Percentiles rank a stretch among this genome's conserved stretches.
Evolutionary conservation across 2,797 vertebrate species (phyloP).

Genomic region (Champsocephalus esox): DNA sequence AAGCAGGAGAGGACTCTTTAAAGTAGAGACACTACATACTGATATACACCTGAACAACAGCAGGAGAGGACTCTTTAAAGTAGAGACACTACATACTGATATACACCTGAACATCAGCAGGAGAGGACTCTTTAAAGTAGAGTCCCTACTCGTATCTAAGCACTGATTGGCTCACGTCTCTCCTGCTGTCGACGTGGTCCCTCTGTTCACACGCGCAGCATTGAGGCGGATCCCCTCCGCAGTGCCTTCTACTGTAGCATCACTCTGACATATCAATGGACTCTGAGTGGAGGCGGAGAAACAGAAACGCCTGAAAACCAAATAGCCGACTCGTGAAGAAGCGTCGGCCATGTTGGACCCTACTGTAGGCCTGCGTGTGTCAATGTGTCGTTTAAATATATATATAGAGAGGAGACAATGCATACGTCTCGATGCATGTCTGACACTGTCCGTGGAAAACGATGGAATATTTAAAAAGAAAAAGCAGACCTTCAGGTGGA

Average conservation of each 20-base stretch:
- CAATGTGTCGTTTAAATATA: slow-evolving; percentile 63
- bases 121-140: no score
- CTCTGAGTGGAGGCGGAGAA: slow-evolving; percentile 28
- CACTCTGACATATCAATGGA: slow-evolving; percentile 67
- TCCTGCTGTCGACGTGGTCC: no score
- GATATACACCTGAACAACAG: no score
- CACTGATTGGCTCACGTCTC: no score
- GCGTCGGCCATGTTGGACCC: slow-evolving; percentile 67
- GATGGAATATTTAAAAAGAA: slow-evolving; percentile 65
- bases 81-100: no score
- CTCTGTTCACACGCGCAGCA: no score
- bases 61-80: no score
- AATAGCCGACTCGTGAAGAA: slow-evolving; percentile 64
- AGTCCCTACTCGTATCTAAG: no score
- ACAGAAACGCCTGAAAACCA: slow-evolving; percentile 60
- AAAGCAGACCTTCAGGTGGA: slow-evolving; percentile 78
- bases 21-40: no score
- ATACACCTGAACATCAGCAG: no score
- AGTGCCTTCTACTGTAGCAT: slow-evolving; percentile 78
- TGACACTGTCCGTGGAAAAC: slow-evolving; percentile 69
- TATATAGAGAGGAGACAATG: slow-evolving; percentile 39
- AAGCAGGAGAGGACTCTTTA: no score
- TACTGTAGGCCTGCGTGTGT: slow-evolving; percentile 62
- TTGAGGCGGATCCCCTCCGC: neutral
- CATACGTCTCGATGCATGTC: slow-evolving; percentile 81